phyloP scores from a whole-genome alignment of 1,140 invertebrate species.

The Anagrus nilaparvatae region DNA sequence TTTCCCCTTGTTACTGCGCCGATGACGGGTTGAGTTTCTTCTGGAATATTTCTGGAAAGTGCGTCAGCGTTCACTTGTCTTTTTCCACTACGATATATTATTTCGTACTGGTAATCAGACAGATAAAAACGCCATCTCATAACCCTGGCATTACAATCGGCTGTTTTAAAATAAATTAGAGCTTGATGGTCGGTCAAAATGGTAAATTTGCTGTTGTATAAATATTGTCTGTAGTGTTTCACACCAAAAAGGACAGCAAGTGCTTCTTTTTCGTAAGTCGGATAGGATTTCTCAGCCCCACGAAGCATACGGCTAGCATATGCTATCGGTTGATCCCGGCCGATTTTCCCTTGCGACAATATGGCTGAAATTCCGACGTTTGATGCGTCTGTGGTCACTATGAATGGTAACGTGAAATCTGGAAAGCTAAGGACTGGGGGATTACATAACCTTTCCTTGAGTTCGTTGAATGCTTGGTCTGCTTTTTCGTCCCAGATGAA shows the following conservation, averaged over 20 bases:
- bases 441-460: constrained; percentile 24
- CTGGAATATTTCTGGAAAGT: too few species aligned
- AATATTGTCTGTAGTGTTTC: constrained; percentile 23
- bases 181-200: constrained; percentile 19
- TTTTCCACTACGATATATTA: too few species aligned
- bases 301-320: constrained; percentile 37
- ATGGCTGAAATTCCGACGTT: constrained; percentile 25
- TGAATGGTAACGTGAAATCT: constrained; percentile 8
- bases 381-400: constrained; percentile 23
- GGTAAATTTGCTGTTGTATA: constrained; percentile 2
- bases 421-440: constrained; percentile 19
- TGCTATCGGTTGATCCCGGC: constrained; percentile 24
- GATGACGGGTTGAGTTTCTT: too few species aligned
- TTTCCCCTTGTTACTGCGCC: too few species aligned
- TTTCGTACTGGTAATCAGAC: too few species aligned
- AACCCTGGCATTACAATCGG: too few species aligned
- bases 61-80: too few species aligned
- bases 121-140: too few species aligned
- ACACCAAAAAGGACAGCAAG: constrained; percentile 39
- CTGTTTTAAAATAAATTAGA: too few species aligned
- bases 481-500: constrained; percentile 14
- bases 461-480: constrained; percentile 38
- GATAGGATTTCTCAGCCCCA: constrained; percentile 35
- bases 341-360: constrained; percentile 19
- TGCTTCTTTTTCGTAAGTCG: constrained; percentile 40